Percentiles rank a stretch among this genome's conserved stretches.
phyloP scores from a whole-genome alignment of 2,888 invertebrate genomes.

The Apocheima hispidaria region DNA sequence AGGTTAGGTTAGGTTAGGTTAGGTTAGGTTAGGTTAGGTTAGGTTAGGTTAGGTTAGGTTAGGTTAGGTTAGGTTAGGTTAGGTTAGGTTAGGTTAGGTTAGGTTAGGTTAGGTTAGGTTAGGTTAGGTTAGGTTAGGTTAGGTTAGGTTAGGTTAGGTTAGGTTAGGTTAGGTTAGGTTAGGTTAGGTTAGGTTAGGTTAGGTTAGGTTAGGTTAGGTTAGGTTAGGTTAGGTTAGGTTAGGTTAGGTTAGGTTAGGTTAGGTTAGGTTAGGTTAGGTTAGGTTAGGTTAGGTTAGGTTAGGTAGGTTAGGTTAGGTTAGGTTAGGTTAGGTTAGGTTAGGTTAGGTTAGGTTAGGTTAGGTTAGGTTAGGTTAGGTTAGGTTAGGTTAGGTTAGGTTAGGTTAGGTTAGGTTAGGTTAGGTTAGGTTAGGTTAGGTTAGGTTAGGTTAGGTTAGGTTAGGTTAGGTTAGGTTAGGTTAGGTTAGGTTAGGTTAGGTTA shows the following conservation, averaged over 20 bases:
- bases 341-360: conserved; percentile 14
- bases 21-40: conserved; percentile 41
- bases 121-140: conserved; percentile 32
- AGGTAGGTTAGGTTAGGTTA: conserved; percentile 34
- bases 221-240: conserved; percentile 32
- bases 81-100: conserved; percentile 38
- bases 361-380: conserved; percentile 22
- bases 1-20: conserved; percentile 42
- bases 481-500: conserved; percentile 29
- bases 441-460: conserved; percentile 24
- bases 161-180: conserved; percentile 33
- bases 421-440: conserved; percentile 25
- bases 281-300: conserved; percentile 42
- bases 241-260: conserved; percentile 46
- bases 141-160: conserved; percentile 26
- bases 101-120: conserved; percentile 31
- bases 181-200: conserved; percentile 32
- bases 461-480: conserved; percentile 29
- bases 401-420: conserved; percentile 27
- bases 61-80: conserved; percentile 41
- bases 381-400: conserved; percentile 24
- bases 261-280: conserved; percentile 40
- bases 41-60: conserved; percentile 41
- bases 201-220: conserved; percentile 27
- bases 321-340: conserved; percentile 14